Evolutionary conservation across 2,797 vertebrate species (phyloP).

Genomic region (Cirrhinus mrigala): DNA sequence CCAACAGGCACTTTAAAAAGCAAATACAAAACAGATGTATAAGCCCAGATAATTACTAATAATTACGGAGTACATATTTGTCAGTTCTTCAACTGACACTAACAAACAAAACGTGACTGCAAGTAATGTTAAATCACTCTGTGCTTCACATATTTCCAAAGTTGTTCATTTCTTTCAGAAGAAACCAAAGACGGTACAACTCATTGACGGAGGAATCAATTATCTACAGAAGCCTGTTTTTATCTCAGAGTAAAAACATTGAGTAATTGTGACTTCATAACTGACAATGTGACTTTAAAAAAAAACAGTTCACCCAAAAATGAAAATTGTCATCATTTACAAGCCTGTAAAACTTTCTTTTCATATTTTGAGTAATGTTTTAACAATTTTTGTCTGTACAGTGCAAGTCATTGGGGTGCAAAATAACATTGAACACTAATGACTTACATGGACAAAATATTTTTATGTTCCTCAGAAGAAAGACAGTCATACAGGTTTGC

Average conservation of each 20-base stretch:
- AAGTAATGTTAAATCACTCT: not conserved
- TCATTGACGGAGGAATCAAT: not conserved
- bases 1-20: not conserved
- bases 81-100: not conserved
- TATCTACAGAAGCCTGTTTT: not conserved
- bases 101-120: not conserved
- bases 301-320: not conserved
- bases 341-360: not conserved
- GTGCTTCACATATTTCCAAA: not conserved
- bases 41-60: not conserved
- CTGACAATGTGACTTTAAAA: not conserved
- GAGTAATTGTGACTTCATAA: not conserved
- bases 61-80: not conserved
- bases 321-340: not conserved
- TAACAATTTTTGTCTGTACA: not conserved
- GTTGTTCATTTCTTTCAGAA: not conserved
- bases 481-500: not conserved
- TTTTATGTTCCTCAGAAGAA: not conserved
- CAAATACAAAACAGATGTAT: not conserved
- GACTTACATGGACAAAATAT: not conserved
- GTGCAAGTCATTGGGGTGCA: too few species aligned
- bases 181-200: not conserved
- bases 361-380: not conserved
- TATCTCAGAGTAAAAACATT: not conserved
- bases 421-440: not conserved